A percentile compares a stretch with the other conserved stretches of the same genome.
Conservation (phyloP, 2,888 invertebrate genomes). For the Macrosiphum euphorbiae region DNA sequence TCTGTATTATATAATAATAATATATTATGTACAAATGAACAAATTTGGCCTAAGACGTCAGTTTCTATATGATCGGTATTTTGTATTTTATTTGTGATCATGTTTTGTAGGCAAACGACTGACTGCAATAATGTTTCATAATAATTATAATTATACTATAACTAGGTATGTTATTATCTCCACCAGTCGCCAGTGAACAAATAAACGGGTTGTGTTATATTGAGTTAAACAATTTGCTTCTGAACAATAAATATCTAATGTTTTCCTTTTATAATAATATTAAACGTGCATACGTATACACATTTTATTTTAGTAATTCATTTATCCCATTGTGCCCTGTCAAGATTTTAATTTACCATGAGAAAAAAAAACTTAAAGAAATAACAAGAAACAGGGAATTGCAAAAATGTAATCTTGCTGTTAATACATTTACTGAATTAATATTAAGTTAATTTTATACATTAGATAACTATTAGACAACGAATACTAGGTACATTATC, state of each 20-base stretch:
- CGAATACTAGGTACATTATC: neutral
- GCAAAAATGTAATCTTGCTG: too few species aligned
- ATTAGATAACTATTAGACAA: neutral
- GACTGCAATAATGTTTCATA: slow-evolving; percentile 33
- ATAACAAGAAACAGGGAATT: too few species aligned
- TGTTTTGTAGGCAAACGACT: slow-evolving; percentile 56
- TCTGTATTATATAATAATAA: slow-evolving; percentile 32
- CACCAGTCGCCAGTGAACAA: slow-evolving; percentile 1
- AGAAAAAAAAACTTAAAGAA: neutral
- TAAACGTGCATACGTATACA: neutral
- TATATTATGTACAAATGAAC: neutral
- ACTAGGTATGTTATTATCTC: neutral
- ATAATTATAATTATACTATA: neutral
- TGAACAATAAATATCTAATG: slow-evolving; percentile 33
- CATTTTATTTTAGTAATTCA: neutral
- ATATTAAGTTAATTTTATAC: neutral
- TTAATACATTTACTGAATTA: neutral
- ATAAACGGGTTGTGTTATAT: slow-evolving; percentile 1
- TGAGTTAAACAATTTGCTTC: slow-evolving; percentile 36
- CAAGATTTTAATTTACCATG: neutral
- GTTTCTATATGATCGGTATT: slow-evolving; percentile 24
- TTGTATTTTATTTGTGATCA: slow-evolving; percentile 45
- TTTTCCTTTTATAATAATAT: slow-evolving; percentile 40
- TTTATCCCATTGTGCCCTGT: neutral
- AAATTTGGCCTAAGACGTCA: slow-evolving; percentile 12